Evolutionary conservation across 2,888 invertebrate species (phyloP).

Genomic region (Caenorhabditis wallacei): DNA sequence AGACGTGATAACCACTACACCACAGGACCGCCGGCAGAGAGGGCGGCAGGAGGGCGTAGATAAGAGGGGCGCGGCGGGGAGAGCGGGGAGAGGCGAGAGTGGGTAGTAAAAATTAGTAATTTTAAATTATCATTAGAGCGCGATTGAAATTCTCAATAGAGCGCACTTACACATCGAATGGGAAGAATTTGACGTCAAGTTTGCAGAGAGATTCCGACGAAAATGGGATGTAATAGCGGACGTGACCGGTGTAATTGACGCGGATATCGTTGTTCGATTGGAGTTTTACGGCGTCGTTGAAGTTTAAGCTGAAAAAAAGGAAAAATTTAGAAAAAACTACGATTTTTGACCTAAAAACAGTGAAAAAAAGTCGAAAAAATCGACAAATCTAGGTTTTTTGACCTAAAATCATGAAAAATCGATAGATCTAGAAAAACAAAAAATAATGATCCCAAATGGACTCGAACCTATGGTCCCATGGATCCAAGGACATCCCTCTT

Average conservation of each 20-base stretch:
- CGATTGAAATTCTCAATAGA: neutral
- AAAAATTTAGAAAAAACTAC: neutral
- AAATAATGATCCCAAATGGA: no score
- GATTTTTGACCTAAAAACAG: neutral
- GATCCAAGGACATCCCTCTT: no score
- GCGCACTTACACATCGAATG: constrained; percentile 81
- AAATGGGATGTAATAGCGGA: constrained; percentile 82
- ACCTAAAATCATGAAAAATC: neutral
- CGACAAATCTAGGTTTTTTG: neutral
- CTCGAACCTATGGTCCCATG: no score
- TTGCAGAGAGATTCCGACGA: constrained; percentile 81
- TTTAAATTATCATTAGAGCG: no score
- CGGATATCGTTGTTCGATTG: constrained; percentile 82
- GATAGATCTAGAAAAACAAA: no score
- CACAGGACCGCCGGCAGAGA: constrained; percentile 58
- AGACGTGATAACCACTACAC: constrained; percentile 77
- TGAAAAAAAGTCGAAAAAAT: neutral
- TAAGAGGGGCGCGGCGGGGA: neutral
- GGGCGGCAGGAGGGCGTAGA: neutral
- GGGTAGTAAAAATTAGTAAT: no score
- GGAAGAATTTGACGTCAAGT: constrained; percentile 83
- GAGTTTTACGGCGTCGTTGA: constrained; percentile 81
- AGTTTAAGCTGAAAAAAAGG: constrained; percentile 76
- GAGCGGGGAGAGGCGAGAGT: neutral
- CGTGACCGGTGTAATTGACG: constrained; percentile 82